A percentile compares a stretch with the other conserved stretches of the same genome.
Conservation (phyloP, 1,140 invertebrate species). For the Panagrolaimus sp. region DNA sequence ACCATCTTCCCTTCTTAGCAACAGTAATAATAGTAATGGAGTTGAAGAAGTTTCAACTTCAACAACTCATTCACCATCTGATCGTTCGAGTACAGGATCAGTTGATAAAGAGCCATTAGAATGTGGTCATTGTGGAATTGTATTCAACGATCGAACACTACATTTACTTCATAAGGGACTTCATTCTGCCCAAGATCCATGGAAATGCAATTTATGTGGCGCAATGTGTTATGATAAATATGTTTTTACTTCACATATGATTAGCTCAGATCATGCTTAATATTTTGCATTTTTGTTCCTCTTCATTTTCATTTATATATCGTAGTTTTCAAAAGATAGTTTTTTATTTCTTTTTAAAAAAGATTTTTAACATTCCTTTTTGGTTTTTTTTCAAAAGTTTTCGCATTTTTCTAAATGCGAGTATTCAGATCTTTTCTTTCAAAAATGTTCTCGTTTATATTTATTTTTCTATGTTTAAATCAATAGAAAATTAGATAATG, state of each 20-base stretch:
- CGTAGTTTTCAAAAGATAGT: too few species aligned
- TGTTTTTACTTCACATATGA: constrained; percentile 89
- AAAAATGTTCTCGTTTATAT: too few species aligned
- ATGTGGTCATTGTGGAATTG: constrained; percentile 81
- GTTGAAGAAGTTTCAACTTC: not conserved
- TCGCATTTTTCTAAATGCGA: too few species aligned
- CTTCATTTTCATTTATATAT: too few species aligned
- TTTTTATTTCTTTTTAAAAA: too few species aligned
- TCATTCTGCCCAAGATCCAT: constrained; percentile 83
- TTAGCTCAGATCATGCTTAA: constrained; percentile 63
- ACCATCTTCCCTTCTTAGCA: not conserved
- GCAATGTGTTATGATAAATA: constrained; percentile 84
- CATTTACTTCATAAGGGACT: constrained; percentile 95
- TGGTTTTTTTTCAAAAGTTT: too few species aligned
- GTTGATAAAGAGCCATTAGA: not conserved
- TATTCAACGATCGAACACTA: constrained; percentile 85
- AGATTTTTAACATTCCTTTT: too few species aligned
- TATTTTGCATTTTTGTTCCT: too few species aligned
- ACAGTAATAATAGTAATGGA: constrained; percentile 1
- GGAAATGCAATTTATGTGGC: constrained; percentile 95
- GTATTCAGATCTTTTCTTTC: too few species aligned
- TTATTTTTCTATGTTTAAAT: too few species aligned
- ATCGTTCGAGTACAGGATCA: not conserved
- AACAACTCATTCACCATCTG: not conserved
- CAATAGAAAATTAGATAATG: too few species aligned